Evolutionary conservation across 2,797 vertebrate species (phyloP).

Genomic region (Epinephelus malabaricus): DNA sequence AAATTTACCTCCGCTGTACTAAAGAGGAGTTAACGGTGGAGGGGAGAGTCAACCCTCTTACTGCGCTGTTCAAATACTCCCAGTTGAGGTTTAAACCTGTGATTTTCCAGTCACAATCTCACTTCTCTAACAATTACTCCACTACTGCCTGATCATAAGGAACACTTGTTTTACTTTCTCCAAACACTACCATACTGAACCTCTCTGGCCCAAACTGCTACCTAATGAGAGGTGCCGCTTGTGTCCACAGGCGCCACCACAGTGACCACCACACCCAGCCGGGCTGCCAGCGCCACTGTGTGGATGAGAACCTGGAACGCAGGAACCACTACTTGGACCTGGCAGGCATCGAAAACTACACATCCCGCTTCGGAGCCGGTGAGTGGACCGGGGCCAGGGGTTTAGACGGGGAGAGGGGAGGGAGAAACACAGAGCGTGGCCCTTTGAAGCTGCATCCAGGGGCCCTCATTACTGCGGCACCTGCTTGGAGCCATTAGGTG

Average conservation of each 20-base stretch:
- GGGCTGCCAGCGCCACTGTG: conserved; percentile 93
- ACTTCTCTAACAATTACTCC: conserved; percentile 55
- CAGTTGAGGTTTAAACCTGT: conserved; percentile 47
- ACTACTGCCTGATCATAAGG: conserved; percentile 63
- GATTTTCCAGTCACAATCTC: conserved; percentile 67
- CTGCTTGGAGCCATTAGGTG: conserved; percentile 77
- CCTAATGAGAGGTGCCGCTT: conserved; percentile 78
- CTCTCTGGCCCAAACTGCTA: conserved; percentile 60
- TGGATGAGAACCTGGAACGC: conserved; percentile 99
- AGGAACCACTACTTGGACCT: conserved; percentile 99
- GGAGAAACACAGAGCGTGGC: conserved; percentile 39
- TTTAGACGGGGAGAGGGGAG: conserved; percentile 37
- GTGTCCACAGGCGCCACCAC: conserved; percentile 90
- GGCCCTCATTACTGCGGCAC: conserved; percentile 78
- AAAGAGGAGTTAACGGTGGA: conserved; percentile 10
- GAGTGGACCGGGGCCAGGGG: conserved; percentile 70
- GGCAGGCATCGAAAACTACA: conserved; percentile 99
- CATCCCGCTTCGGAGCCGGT: conserved; percentile 96
- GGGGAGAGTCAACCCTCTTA: conserved; percentile 16
- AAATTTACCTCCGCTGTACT: conserved; percentile 28
- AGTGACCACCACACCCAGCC: conserved; percentile 87
- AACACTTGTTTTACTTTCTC: conserved; percentile 67
- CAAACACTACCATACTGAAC: conserved; percentile 59
- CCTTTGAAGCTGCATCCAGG: conserved; percentile 77
- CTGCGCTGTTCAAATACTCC: conserved; percentile 23